Base-by-base conservation (phyloP, 1,140 invertebrate species). In the Drosophila lacertosa region DNA sequence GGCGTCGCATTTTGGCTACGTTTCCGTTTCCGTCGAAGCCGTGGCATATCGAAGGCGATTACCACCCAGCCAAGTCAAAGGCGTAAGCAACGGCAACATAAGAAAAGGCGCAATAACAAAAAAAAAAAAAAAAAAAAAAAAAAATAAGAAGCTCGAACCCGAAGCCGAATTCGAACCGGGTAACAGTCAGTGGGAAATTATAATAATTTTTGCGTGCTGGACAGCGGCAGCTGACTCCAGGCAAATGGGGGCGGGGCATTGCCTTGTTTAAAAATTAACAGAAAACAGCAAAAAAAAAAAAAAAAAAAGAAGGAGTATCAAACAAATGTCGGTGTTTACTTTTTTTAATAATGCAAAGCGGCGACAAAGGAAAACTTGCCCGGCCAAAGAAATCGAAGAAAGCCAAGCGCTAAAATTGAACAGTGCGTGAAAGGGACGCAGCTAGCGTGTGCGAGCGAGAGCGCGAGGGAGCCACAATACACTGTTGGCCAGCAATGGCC, bases 1-100 rank as follows among this genome's bases (percentile, higher is more conserved):
- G 73, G 77, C 81, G 81, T 88, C 81, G 81, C 81, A 86, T 84
- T 84, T 84, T 81, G 77, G 73, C 82, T 86, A 80, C 77, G 81
- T 86, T 84, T 84, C 81, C 81, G 81, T 88, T 84, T 84, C 81
- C 81, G 81, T 80, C 81, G 40, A 71, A 73, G 66, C 65, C 45
- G 35, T 40, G 73, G 37, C 63, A 78, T 78, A 78, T 78, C 75
- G 75, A 78, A 78, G 75, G 75, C 75, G 75, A 78, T 78, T 77
- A 68, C 74, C 64, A 68, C 74, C 64, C 65, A 37, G 39, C 24
- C 42, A 73, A 54, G 47, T 54, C 50, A 65, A 59, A 72, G 47
- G 50, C 47, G 59, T 53, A 62, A 63, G 54, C 39, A 59, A 22
- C 48, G 22, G 45, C 24, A 40, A 26, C 15, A 32, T 24, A 44